Conservation (phyloP, 2,113 vertebrate genomes). For the Gopherus evgoodei region DNA sequence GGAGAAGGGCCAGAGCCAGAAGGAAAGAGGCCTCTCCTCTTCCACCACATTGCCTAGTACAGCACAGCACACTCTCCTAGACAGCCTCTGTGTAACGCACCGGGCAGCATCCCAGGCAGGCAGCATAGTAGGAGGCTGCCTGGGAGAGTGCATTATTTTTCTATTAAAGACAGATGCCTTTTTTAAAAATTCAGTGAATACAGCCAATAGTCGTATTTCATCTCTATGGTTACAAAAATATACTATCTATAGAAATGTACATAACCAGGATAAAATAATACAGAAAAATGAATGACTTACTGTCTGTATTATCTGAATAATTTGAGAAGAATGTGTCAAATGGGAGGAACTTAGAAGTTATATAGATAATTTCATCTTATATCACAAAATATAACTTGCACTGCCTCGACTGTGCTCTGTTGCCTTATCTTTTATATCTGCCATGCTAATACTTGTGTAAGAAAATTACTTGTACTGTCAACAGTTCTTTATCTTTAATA, state of each 20-base stretch:
- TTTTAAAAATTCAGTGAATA: not conserved
- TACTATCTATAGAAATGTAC: not conserved
- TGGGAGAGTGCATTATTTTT: not conserved
- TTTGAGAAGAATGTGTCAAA: not conserved
- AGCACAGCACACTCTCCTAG: too few species aligned
- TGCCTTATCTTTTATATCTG: not conserved
- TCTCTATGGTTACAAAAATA: not conserved
- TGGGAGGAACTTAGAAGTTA: not conserved
- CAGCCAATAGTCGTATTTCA: not conserved
- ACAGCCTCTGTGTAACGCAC: too few species aligned
- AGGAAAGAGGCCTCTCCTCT: too few species aligned
- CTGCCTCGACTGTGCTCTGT: not conserved
- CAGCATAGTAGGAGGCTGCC: too few species aligned
- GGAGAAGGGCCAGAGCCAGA: too few species aligned
- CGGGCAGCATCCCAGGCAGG: too few species aligned
- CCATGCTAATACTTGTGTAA: not conserved
- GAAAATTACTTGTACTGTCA: not conserved
- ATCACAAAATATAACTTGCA: not conserved
- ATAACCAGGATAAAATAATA: not conserved
- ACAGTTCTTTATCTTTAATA: not conserved
- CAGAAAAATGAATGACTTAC: not conserved
- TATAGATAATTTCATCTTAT: not conserved
- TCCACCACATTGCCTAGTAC: too few species aligned
- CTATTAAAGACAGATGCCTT: not conserved
- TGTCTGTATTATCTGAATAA: not conserved